Conservation (phyloP, 92 coral and sea anemone species). For the Heteractis magnifica region DNA sequence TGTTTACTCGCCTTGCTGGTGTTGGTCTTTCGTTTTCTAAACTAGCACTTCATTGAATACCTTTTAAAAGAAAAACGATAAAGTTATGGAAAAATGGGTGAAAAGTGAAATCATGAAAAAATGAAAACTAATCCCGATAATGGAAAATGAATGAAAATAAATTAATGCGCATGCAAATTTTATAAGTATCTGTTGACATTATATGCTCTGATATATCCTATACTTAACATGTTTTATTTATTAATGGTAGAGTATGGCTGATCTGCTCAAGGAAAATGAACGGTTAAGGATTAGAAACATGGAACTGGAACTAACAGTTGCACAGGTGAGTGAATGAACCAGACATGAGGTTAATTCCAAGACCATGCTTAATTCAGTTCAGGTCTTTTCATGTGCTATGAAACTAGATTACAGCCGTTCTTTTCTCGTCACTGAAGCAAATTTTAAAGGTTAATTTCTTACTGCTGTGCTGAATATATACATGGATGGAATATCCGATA, state of each 20-base stretch:
- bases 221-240: neutral
- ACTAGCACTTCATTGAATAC: too few species aligned
- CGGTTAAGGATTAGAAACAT: constrained; percentile 36
- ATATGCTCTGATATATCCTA: neutral
- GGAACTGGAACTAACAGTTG: constrained; percentile 47
- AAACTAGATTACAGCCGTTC: neutral
- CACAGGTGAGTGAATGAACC: constrained; percentile 8
- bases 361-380: too few species aligned
- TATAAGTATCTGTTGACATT: too few species aligned
- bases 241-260: constrained; percentile 35
- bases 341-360: too few species aligned
- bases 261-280: constrained; percentile 53
- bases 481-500: neutral
- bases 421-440: neutral
- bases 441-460: neutral
- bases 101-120: too few species aligned
- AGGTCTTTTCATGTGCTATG: neutral
- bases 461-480: neutral
- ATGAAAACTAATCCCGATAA: too few species aligned
- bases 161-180: too few species aligned
- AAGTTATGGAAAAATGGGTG: too few species aligned
- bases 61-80: too few species aligned
- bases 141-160: too few species aligned
- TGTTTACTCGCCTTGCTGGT: neutral
- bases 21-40: too few species aligned